These are phyloP conservation scores for Centropus bengalensis DNA, from an alignment of 2,113 vertebrate genomes.

Conservation along the genomic window DNA sequence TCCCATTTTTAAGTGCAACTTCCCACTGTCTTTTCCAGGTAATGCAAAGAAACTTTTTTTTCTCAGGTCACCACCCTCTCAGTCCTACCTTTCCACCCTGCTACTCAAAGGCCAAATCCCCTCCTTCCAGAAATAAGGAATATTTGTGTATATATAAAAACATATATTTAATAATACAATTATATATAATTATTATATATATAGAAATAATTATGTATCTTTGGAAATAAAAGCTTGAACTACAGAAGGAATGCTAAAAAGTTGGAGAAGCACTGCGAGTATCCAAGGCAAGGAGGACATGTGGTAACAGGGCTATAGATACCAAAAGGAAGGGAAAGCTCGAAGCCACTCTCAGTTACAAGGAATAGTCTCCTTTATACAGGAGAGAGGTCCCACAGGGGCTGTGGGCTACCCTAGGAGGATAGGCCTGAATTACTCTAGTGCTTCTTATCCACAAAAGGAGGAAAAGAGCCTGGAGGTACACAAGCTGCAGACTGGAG, in stretches of 20 bases:
- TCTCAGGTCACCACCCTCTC: not conserved
- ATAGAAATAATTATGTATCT: too few relatives aligned
- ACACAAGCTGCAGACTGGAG: not conserved
- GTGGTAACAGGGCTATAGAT: rapidly evolving
- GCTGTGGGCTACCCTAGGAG: not conserved
- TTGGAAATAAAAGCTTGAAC: not conserved
- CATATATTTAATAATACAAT: too few relatives aligned
- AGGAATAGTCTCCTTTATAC: not conserved
- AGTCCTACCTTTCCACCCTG: not conserved
- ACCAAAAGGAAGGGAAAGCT: not conserved
- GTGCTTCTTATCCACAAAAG: not conserved
- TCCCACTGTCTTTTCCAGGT: not conserved
- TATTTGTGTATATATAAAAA: too few relatives aligned
- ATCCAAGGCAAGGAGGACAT: not conserved
- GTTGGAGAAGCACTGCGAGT: not conserved
- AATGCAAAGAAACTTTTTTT: not conserved
- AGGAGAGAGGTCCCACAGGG: not conserved
- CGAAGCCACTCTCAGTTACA: not conserved
- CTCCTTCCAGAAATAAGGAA: too few relatives aligned
- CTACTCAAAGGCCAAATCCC: too few relatives aligned
- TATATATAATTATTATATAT: too few relatives aligned
- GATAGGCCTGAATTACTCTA: not conserved
- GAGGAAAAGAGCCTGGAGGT: not conserved
- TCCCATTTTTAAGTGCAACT: not conserved
- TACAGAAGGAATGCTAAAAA: not conserved